Base-by-base conservation (phyloP, 2,113 vertebrate species). In the Hydropotes inermis region DNA sequence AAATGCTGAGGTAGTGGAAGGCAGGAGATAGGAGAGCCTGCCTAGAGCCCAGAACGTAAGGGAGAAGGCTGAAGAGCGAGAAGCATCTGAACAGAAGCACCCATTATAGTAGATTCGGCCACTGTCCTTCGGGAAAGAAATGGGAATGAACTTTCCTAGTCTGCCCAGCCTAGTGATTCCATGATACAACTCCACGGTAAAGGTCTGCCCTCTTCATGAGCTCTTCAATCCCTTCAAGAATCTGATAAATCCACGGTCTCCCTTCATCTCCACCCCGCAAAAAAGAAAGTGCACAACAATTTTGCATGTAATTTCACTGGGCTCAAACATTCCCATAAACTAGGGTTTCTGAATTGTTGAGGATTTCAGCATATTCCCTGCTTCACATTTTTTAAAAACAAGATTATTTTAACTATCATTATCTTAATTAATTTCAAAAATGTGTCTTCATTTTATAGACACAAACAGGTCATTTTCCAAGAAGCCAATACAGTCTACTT, bases 351-450 rank as follows among this genome's bases (percentile, higher is more conserved):
- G 81, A 70, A 81, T 45, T 9, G 16, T 52, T 45, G 19, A 54
- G 52, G n/a, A 64, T 43, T 70, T 36, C 15, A 33, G 70, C 30
- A 87, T 54, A 39, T 28, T 47, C n/a, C 52, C 28, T 19, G 36
- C 27, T 57, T 82, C 39, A 87, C 39, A 54, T 17, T 81, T 93
- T 79, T 79, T 67, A 50, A 10, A 78, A 85, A 57, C 9, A 52
- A 54, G 7, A 87, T 30, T 67, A 6, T 33, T 55, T 70, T 36
- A 60, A 82, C 11, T 60, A 82, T 39, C 61, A 91, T 39, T 23
- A 39, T 39, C n/a, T 70, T 74, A 39, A 61, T 61, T 90, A 54
- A 86, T 60, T 82, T 95, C 43, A 87, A 93, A 93, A 86, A 7
- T 16, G n/a, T 67, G 50, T 36, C 76, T 50, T 50, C 50, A 54